Evolutionary conservation across 2,113 vertebrate species (phyloP).

Genomic region (Thunnus maccoyii): DNA sequence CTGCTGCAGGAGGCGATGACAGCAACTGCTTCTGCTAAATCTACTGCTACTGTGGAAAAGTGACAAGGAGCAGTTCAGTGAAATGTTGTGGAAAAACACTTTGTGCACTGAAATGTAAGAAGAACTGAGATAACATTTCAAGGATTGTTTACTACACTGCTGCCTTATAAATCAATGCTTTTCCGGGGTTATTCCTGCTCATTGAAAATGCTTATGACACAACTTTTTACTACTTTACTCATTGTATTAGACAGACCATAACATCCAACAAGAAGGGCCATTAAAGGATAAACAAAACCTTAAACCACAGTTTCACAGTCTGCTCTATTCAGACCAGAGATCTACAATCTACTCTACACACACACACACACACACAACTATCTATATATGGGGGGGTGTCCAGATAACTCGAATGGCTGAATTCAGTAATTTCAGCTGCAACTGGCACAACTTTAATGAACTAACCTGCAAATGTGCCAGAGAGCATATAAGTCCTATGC

Average conservation of each 20-base stretch:
- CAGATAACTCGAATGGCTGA: constrained; percentile 83
- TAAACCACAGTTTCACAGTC: constrained; percentile 57
- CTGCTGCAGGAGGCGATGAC: neutral
- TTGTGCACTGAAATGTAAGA: neutral
- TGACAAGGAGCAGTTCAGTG: neutral
- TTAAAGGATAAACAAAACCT: constrained; percentile 65
- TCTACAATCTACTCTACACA: constrained; percentile 58
- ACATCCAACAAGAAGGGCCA: neutral
- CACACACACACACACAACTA: constrained; percentile 52
- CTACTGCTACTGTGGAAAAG: neutral
- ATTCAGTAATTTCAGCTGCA: neutral
- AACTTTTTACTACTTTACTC: neutral
- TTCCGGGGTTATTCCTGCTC: neutral
- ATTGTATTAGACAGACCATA: neutral
- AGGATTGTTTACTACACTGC: neutral
- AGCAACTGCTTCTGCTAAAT: neutral
- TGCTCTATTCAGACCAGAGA: constrained; percentile 35
- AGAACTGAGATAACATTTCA: neutral
- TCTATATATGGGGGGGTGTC: constrained; percentile 45
- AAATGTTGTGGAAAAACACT: neutral
- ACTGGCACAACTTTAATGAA: neutral
- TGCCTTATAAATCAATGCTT: neutral
- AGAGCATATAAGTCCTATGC: neutral
- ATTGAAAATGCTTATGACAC: neutral
- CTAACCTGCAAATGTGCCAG: neutral